A percentile compares a stretch with the other conserved stretches of the same genome.
Evolutionary conservation across 2,113 vertebrate species (phyloP).

Genomic region (Misgurnus anguillicaudatus): DNA sequence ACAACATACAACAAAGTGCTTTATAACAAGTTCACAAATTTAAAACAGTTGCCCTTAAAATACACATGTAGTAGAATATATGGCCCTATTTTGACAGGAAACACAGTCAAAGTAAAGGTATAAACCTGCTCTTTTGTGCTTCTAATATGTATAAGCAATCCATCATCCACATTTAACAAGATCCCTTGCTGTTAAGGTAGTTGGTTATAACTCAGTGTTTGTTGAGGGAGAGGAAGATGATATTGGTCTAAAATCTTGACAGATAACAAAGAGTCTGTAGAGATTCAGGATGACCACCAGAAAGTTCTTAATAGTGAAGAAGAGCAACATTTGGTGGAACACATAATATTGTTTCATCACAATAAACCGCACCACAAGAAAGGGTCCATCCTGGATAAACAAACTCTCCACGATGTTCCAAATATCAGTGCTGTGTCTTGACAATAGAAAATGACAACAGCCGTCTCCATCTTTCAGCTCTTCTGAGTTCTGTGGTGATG

Average conservation of each 20-base stretch:
- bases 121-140: not conserved
- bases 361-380: constrained; percentile 83
- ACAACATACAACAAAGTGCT: too few relatives aligned
- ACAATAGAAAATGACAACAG: constrained; percentile 67
- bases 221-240: not conserved
- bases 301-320: constrained; percentile 91
- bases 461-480: not conserved
- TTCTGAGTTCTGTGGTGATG: constrained; percentile 50
- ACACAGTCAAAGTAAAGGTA: not conserved
- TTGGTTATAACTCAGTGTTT: not conserved
- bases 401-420: constrained; percentile 88
- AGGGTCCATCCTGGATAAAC: constrained; percentile 93
- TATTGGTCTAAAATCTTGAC: constrained; percentile 56
- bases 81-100: not conserved
- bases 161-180: not conserved
- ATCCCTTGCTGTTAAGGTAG: not conserved
- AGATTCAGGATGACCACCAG: constrained; percentile 86
- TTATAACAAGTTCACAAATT: too few relatives aligned
- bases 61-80: too few relatives aligned
- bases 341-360: constrained; percentile 82
- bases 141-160: not conserved
- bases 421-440: constrained; percentile 81
- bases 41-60: too few relatives aligned
- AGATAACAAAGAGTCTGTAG: constrained; percentile 82
- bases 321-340: constrained; percentile 92